Percentiles rank a stretch among this genome's conserved stretches.
phyloP scores from a whole-genome alignment of 2,113 vertebrate species.

The Ceyx cyanopectus region DNA sequence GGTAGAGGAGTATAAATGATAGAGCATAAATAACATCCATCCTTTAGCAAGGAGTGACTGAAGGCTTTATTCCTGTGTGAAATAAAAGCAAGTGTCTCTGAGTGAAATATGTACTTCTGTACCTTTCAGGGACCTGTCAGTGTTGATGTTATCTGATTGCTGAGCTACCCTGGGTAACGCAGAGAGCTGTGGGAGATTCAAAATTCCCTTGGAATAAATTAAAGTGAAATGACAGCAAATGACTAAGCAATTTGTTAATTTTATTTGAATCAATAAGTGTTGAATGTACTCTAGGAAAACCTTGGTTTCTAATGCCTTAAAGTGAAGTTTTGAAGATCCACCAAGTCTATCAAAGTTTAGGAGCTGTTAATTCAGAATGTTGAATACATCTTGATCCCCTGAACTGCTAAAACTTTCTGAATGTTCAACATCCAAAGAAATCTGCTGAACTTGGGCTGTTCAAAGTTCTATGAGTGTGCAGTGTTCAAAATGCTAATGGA shows the following conservation, averaged over 20 bases:
- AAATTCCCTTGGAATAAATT: too few species aligned
- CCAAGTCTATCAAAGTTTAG: neutral
- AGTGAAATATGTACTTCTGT: neutral
- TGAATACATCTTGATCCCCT: neutral
- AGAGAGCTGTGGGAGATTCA: too few species aligned
- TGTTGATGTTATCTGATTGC: too few species aligned
- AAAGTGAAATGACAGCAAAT: too few species aligned
- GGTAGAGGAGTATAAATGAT: neutral
- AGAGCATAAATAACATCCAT: neutral
- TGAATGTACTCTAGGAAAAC: too few species aligned
- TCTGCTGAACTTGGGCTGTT: neutral
- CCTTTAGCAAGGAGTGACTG: fast-evolving
- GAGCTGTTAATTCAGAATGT: neutral
- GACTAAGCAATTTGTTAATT: too few species aligned
- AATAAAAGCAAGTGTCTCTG: neutral
- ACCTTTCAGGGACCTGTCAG: neutral
- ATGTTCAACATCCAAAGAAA: neutral
- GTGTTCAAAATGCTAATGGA: neutral
- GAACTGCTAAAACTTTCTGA: neutral
- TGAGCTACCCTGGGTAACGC: too few species aligned
- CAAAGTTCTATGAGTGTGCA: neutral
- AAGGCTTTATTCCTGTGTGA: neutral
- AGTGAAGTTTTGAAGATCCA: neutral
- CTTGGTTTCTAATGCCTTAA: too few species aligned
- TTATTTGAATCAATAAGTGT: too few species aligned